Percentiles rank a stretch among this genome's conserved stretches.
These are phyloP conservation scores for Diplogasteroides magnus DNA, from an alignment of 1,140 invertebrate genomes.

Conservation along the genomic window DNA sequence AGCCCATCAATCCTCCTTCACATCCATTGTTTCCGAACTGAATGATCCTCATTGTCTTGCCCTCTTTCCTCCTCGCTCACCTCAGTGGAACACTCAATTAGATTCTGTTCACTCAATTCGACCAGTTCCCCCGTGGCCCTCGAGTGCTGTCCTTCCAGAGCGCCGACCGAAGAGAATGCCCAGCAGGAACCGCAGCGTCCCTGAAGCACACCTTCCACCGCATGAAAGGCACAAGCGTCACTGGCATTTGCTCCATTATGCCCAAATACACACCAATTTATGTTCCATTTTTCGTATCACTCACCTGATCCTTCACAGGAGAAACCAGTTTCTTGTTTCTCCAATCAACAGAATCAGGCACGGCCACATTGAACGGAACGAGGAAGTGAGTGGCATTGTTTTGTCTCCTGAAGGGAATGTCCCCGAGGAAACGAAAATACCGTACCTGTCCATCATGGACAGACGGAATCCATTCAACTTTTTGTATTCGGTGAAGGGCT, in stretches of 20 bases:
- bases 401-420: too few species aligned
- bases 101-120: constrained; percentile 82
- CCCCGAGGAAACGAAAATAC: too few species aligned
- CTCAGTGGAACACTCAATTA: constrained; percentile 76
- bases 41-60: not conserved
- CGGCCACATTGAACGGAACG: not conserved
- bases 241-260: too few species aligned
- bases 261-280: too few species aligned
- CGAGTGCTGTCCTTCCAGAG: constrained; percentile 85
- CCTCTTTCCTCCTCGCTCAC: constrained; percentile 86
- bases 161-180: constrained; percentile 92
- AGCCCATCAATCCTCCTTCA: constrained; percentile 86
- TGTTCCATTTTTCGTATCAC: not conserved
- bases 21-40: constrained; percentile 72
- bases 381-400: too few species aligned
- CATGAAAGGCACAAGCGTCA: too few species aligned
- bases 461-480: constrained; percentile 48
- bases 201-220: constrained; percentile 27
- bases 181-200: constrained; percentile 84
- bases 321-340: not conserved
- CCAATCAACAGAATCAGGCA: not conserved
- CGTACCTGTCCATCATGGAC: constrained; percentile 34
- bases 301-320: not conserved
- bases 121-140: constrained; percentile 72
- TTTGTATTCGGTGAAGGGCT: constrained; percentile 42